Conservation (phyloP, 2,113 vertebrate genomes). For the Neogobius melanostomus region DNA sequence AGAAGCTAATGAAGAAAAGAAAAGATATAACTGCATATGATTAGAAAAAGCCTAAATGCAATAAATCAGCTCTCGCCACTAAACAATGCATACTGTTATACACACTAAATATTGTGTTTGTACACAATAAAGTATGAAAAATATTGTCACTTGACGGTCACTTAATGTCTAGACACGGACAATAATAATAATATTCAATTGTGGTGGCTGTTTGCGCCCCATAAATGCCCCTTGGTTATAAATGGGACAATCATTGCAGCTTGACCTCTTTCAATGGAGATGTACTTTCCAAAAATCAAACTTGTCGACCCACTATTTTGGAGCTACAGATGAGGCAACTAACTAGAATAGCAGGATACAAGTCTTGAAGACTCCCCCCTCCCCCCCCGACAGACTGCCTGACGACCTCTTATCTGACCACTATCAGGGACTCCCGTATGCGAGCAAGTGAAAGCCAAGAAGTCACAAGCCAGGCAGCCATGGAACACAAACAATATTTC, state of each 20-base stretch:
- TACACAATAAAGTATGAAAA: no score
- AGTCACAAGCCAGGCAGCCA: constrained; percentile 24
- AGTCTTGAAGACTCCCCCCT: background rate
- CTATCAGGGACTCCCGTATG: constrained; percentile 59
- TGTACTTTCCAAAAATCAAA: background rate
- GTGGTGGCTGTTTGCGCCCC: background rate
- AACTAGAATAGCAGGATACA: constrained; percentile 15
- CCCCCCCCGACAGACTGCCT: constrained; percentile 34
- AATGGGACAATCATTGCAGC: background rate
- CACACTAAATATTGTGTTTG: no score
- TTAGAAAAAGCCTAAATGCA: no score
- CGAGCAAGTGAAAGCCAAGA: constrained; percentile 34
- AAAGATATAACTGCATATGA: no score
- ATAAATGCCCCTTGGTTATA: background rate
- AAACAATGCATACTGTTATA: no score
- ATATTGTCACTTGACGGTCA: background rate
- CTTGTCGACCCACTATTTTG: background rate
- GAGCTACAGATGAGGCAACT: constrained; percentile 2
- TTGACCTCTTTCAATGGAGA: no score
- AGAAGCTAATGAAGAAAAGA: no score
- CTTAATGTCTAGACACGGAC: background rate
- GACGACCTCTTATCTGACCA: constrained; percentile 60
- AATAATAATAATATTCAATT: background rate
- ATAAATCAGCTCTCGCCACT: no score
- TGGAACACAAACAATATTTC: constrained; percentile 1